These are phyloP conservation scores for Heliconius hortense DNA, from an alignment of 2,888 invertebrate genomes.

Conservation along the genomic window DNA sequence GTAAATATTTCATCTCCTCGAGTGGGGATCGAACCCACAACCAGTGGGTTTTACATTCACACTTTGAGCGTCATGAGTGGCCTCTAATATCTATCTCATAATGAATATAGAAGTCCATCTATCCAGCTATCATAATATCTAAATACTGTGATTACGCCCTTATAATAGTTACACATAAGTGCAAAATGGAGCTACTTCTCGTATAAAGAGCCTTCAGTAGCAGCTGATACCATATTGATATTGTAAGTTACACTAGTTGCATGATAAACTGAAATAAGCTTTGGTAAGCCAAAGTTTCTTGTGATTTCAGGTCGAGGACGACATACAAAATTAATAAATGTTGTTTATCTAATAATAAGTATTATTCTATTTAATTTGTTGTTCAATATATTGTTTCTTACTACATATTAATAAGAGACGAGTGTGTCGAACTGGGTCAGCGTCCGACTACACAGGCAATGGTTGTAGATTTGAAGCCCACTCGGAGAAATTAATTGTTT, in stretches of 20 bases:
- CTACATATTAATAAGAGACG: no score
- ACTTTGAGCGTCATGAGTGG: no score
- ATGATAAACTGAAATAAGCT: slow-evolving; percentile 15
- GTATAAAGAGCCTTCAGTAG: background rate
- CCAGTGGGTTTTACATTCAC: no score
- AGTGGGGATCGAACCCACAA: no score
- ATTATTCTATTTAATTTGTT: background rate
- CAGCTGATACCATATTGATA: slow-evolving; percentile 9
- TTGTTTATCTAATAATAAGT: background rate
- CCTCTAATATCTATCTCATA: no score
- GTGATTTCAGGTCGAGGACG: slow-evolving; percentile 14
- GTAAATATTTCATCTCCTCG: no score
- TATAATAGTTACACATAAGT: background rate
- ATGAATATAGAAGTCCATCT: no score
- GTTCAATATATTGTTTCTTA: background rate
- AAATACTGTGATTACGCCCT: background rate
- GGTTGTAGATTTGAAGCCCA: background rate
- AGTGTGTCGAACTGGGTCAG: no score
- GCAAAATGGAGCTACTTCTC: background rate
- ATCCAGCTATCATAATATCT: background rate
- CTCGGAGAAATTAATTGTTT: background rate
- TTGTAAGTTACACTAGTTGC: slow-evolving; percentile 13
- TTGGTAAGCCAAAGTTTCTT: background rate
- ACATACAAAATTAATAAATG: background rate
- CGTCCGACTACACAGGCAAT: background rate